These are phyloP conservation scores for Brachyhypopomus gauderio DNA, from an alignment of 2,113 vertebrate genomes.

Conservation along the genomic window DNA sequence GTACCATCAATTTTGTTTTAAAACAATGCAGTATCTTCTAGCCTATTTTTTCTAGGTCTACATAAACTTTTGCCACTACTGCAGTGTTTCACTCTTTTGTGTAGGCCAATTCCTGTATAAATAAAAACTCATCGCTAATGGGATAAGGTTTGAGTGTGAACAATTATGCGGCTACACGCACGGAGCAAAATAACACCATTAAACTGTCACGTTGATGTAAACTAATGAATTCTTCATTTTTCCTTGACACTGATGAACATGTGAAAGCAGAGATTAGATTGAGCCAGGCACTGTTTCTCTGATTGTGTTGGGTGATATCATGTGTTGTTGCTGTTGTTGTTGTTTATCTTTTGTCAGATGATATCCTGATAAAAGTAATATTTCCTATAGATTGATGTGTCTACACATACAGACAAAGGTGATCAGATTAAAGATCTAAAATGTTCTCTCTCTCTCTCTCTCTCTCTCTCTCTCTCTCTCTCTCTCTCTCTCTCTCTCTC, in stretches of 20 bases:
- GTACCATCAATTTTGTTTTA: too few species aligned
- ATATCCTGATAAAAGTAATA: background rate
- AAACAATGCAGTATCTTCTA: too few species aligned
- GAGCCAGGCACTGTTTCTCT: background rate
- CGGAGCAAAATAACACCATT: background rate
- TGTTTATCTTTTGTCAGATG: too few species aligned
- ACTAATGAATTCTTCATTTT: background rate
- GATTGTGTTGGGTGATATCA: background rate
- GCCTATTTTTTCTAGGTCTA: too few species aligned
- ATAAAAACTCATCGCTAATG: background rate
- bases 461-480: constrained; percentile 10
- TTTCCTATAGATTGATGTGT: constrained; percentile 45
- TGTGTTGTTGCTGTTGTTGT: too few species aligned
- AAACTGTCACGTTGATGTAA: background rate
- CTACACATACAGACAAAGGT: constrained; percentile 44
- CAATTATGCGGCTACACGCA: background rate
- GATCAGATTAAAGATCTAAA: constrained; percentile 57
- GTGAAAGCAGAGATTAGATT: constrained; percentile 16
- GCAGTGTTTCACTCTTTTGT: background rate
- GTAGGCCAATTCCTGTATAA: background rate
- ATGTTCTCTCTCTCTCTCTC: constrained; percentile 39
- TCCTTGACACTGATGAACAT: background rate
- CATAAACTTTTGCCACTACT: too few species aligned
- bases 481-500: constrained; percentile 15
- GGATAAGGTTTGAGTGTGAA: background rate